Evolutionary conservation across 2,797 vertebrate genomes (phyloP).

Genomic region (Staurois parvus): DNA sequence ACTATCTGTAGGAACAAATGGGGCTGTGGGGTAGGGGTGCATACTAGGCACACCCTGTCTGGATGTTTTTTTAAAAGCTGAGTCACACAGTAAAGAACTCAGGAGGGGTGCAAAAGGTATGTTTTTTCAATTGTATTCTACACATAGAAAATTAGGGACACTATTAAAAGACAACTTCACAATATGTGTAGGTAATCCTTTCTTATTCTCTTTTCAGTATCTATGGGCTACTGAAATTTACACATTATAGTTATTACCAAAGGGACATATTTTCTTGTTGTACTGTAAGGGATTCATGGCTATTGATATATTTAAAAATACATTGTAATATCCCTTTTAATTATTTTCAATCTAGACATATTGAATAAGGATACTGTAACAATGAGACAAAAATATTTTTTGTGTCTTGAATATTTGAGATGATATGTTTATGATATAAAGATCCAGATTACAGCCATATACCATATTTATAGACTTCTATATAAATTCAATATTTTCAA

Average conservation of each 20-base stretch:
- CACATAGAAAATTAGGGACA: too few species aligned
- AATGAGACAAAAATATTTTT: conserved; percentile 1
- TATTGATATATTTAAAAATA: neutral
- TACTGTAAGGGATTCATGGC: neutral
- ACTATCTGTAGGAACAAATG: too few species aligned
- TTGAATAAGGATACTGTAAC: neutral
- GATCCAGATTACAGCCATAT: conserved; percentile 22
- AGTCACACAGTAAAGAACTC: too few species aligned
- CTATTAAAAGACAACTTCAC: too few species aligned
- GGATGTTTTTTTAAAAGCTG: too few species aligned
- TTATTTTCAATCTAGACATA: neutral
- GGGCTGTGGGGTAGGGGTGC: too few species aligned
- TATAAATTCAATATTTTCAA: conserved; percentile 40
- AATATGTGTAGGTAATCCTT: too few species aligned
- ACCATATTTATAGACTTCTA: conserved; percentile 36
- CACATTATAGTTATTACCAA: neutral
- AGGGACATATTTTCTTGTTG: neutral
- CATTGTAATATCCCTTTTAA: neutral
- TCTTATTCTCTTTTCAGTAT: too few species aligned
- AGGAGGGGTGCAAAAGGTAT: too few species aligned
- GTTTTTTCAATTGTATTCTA: too few species aligned
- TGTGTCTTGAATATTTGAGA: conserved; percentile 9
- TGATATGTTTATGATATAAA: conserved; percentile 1
- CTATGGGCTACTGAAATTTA: neutral
- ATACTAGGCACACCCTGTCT: too few species aligned